A percentile compares a stretch with the other conserved stretches of the same genome.
Conservation (phyloP, 1,140 invertebrate genomes). For the Globodera rostochiensis region DNA sequence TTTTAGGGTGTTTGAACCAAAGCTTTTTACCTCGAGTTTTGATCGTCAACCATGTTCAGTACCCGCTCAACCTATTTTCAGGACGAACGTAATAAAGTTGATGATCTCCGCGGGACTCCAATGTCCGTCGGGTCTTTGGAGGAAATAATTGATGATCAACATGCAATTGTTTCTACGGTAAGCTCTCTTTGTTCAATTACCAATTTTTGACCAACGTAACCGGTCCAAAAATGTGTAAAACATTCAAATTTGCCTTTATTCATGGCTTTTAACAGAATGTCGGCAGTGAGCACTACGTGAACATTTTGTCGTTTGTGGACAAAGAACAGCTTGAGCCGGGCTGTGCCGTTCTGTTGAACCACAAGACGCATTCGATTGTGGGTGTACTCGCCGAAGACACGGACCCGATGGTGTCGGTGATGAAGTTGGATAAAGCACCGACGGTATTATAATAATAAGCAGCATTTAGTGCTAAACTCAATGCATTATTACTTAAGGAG, state of each 20-base stretch:
- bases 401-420: conserved; percentile 99
- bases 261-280: conserved; percentile 75
- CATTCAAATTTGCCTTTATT: neutral
- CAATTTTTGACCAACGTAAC: too few species aligned
- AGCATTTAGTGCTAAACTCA: neutral
- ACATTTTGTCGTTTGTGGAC: conserved; percentile 98
- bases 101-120: conserved; percentile 95
- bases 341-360: conserved; percentile 95
- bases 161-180: conserved; percentile 94
- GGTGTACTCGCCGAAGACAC: conserved; percentile 97
- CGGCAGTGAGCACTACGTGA: conserved; percentile 98
- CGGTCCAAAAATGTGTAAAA: too few species aligned
- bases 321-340: conserved; percentile 99
- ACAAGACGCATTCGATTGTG: conserved; percentile 97
- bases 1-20: too few species aligned
- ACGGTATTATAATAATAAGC: conserved; percentile 69
- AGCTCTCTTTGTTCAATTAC: neutral
- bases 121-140: conserved; percentile 99
- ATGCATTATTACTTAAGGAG: conserved; percentile 71
- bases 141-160: conserved; percentile 99
- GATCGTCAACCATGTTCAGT: too few species aligned
- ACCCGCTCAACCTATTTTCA: conserved; percentile 29
- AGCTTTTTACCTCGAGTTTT: too few species aligned
- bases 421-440: conserved; percentile 99
- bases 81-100: conserved; percentile 89